phyloP scores from a whole-genome alignment of 1,140 invertebrate genomes.

The Globodera rostochiensis region DNA sequence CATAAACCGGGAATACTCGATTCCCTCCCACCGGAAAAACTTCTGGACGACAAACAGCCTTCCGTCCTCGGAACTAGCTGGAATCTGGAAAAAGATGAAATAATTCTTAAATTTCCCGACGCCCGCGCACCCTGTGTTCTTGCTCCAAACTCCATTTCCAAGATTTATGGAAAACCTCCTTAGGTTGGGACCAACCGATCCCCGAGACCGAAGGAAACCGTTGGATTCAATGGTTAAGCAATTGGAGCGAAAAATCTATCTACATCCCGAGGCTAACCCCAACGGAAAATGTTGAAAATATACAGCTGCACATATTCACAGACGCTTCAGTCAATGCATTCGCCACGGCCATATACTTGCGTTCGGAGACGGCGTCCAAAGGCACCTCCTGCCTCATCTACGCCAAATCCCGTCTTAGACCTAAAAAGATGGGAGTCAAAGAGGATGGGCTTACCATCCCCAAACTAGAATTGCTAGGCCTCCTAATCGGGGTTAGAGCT shows the following conservation, averaged over 20 bases:
- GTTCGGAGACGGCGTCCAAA: not conserved
- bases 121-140: not conserved
- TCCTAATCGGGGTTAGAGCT: not conserved
- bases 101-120: not conserved
- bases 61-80: slow-evolving; percentile 26
- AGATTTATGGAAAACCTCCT: slow-evolving; percentile 8
- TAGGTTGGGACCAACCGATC: slow-evolving; percentile 8
- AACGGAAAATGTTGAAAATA: not conserved
- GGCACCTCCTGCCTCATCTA: not conserved
- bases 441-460: slow-evolving; percentile 10
- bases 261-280: not conserved
- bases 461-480: not conserved
- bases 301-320: not conserved
- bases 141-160: slow-evolving; percentile 12
- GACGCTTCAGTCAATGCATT: slow-evolving; percentile 6
- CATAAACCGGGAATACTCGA: not conserved
- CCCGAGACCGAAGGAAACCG: not conserved
- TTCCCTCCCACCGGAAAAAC: not conserved
- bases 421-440: slow-evolving; percentile 10
- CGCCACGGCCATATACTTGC: not conserved
- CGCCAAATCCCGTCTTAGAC: not conserved
- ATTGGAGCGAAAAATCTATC: not conserved
- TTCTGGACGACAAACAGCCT: not conserved
- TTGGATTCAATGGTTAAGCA: not conserved
- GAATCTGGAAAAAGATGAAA: not conserved